Base-by-base conservation (phyloP, 2,888 invertebrate species). In the Anagyrus pseudococci region DNA sequence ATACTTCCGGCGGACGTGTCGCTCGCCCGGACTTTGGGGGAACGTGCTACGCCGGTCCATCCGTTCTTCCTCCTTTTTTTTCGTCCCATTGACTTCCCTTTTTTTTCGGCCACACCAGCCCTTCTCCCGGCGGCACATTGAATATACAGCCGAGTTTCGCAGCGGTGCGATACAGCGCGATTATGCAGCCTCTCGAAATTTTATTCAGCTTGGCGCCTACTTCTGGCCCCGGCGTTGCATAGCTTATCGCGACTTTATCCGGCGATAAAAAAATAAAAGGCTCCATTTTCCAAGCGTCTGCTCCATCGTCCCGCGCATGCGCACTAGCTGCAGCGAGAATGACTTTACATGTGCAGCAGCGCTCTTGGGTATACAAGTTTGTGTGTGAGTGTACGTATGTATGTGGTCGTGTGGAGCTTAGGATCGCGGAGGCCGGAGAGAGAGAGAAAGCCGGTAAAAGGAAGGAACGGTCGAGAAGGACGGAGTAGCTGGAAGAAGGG, bases 211-310 rank as follows among this genome's bases (percentile, higher is more conserved):
- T 17, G 41, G 48, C 37, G 23, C 23, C 56, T 53, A 52, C 56
- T 66, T 59, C 55, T 20, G 13, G n/a, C 33, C 54, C 22, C 26
- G 70, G 68, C 70, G 70, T 67, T 70, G 71, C 69, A 73, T 71
- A 74, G 77, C 77, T 79, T 80, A 80, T 77, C 80, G 75, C 74
- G 72, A 76, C 73, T 76, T 77, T 78, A 77, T 77, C 74, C 71
- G 67, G 44, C 75, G 75, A 79, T 80, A 78, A 79, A 79, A n/a
- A n/a, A 78, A 76, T 75, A 75, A 75, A 78, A 75, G 76, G 74
- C 76, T 75, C 76, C 73, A 75, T 76, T 78, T 72, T 73, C 75
- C n/a, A n/a, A n/a, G n/a, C n/a, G n/a, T n/a, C 33, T 76, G 75
- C 73, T 75, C n/a, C 13, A 23, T 10, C 22, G 22, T 8, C 20